phyloP scores from a whole-genome alignment of 2,888 invertebrate genomes.

The Erannis defoliaria region DNA sequence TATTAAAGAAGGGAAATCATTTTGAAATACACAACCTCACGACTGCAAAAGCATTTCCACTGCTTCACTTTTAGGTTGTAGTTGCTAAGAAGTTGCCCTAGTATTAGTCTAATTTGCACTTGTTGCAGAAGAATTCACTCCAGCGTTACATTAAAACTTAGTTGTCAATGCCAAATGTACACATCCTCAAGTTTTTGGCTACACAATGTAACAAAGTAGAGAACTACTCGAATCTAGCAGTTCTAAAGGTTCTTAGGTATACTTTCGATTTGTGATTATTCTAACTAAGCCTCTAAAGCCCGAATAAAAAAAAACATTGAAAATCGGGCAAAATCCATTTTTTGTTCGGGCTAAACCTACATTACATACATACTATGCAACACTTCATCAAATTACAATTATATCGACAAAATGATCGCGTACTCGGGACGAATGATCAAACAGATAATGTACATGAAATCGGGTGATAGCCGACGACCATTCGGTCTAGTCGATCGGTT shows the following conservation, averaged over 20 bases:
- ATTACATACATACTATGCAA: conserved; percentile 27
- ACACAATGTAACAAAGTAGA: conserved; percentile 15
- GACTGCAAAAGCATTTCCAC: neutral
- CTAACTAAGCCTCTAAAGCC: conserved; percentile 33
- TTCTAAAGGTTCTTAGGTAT: conserved; percentile 34
- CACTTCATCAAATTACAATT: conserved; percentile 28
- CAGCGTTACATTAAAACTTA: conserved; percentile 11
- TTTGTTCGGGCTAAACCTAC: conserved; percentile 17
- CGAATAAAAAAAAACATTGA: conserved; percentile 28
- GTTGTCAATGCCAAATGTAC: conserved; percentile 1
- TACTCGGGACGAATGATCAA: conserved; percentile 15
- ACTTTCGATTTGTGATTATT: conserved; percentile 27
- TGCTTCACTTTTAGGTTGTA: neutral
- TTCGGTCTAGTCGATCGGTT: neutral
- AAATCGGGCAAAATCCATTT: conserved; percentile 12
- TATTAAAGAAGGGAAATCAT: conserved; percentile 7
- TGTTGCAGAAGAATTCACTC: conserved; percentile 14
- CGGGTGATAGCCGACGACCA: conserved; percentile 9
- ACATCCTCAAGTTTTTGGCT: conserved; percentile 8
- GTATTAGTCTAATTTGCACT: conserved; percentile 25
- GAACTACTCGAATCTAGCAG: conserved; percentile 35
- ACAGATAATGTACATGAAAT: conserved; percentile 26
- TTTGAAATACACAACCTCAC: neutral
- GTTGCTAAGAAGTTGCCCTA: conserved; percentile 3
- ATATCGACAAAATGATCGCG: conserved; percentile 15